These are phyloP conservation scores for Spodoptera picta DNA, from an alignment of 2,888 invertebrate species.

Conservation along the genomic window DNA sequence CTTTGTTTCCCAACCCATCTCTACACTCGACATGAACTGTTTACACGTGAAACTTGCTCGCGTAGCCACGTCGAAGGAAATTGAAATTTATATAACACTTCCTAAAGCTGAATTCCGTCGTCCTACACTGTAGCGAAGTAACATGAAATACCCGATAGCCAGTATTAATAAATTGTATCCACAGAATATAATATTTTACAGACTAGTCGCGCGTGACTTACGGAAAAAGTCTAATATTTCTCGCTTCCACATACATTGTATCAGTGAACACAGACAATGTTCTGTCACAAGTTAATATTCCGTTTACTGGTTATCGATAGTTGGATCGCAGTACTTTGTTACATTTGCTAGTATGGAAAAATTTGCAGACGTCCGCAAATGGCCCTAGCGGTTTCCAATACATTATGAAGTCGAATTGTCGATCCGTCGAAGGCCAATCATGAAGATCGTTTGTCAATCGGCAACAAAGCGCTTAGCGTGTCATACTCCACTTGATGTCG, in stretches of 20 bases:
- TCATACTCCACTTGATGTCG: slow-evolving; percentile 78
- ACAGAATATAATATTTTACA: slow-evolving; percentile 25
- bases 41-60: too few species aligned
- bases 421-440: slow-evolving; percentile 70
- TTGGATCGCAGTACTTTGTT: slow-evolving; percentile 18
- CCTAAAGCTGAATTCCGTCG: slow-evolving; percentile 4
- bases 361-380: slow-evolving; percentile 53
- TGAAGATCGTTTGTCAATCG: slow-evolving; percentile 75
- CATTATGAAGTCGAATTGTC: slow-evolving; percentile 62
- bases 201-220: slow-evolving; percentile 8
- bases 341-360: slow-evolving; percentile 29
- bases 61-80: too few species aligned
- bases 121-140: slow-evolving; percentile 18
- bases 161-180: slow-evolving; percentile 25
- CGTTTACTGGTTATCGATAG: slow-evolving; percentile 42
- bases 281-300: slow-evolving; percentile 27
- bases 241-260: slow-evolving; percentile 15
- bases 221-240: slow-evolving; percentile 30
- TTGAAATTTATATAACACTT: slow-evolving; percentile 12
- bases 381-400: slow-evolving; percentile 53
- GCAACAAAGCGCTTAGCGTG: slow-evolving; percentile 77
- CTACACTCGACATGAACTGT: too few species aligned
- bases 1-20: too few species aligned
- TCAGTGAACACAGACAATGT: slow-evolving; percentile 35
- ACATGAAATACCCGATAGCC: slow-evolving; percentile 12